Conservation (phyloP, 2,797 vertebrate genomes). For the Nasua narica region DNA sequence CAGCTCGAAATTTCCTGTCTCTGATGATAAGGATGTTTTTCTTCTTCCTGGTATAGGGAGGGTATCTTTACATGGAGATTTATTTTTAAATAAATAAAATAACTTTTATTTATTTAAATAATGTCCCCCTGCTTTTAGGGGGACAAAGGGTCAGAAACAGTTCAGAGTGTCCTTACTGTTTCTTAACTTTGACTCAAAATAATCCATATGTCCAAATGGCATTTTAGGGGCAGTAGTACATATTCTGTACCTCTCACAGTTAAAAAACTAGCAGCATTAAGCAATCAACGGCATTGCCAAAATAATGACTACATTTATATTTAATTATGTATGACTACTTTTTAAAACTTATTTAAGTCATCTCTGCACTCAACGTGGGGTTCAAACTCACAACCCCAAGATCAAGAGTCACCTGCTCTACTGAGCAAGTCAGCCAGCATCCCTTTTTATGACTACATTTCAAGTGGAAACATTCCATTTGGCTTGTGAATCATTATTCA, state of each 20-base stretch:
- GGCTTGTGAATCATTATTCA: conserved; percentile 52
- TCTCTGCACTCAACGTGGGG: background rate
- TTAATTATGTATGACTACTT: background rate
- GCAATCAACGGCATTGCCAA: conserved; percentile 60
- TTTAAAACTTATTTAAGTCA: background rate
- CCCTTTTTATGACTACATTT: conserved; percentile 21
- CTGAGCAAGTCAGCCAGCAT: background rate
- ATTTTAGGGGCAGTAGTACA: background rate
- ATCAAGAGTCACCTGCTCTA: background rate
- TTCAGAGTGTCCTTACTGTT: background rate
- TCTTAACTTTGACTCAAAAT: background rate
- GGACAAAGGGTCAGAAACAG: background rate
- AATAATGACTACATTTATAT: conserved; percentile 57
- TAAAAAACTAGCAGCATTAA: conserved; percentile 64
- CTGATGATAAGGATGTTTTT: background rate
- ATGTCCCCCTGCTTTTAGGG: background rate
- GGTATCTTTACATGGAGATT: background rate
- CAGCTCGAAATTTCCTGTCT: background rate
- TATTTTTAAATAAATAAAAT: too few species aligned
- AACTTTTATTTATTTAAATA: too few species aligned
- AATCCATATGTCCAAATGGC: background rate
- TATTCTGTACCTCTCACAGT: background rate
- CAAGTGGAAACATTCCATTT: conserved; percentile 54
- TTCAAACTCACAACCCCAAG: background rate
- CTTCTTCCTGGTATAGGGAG: background rate